These are phyloP conservation scores for Martes flavigula DNA, from an alignment of 2,797 vertebrate genomes.

Conservation along the genomic window DNA sequence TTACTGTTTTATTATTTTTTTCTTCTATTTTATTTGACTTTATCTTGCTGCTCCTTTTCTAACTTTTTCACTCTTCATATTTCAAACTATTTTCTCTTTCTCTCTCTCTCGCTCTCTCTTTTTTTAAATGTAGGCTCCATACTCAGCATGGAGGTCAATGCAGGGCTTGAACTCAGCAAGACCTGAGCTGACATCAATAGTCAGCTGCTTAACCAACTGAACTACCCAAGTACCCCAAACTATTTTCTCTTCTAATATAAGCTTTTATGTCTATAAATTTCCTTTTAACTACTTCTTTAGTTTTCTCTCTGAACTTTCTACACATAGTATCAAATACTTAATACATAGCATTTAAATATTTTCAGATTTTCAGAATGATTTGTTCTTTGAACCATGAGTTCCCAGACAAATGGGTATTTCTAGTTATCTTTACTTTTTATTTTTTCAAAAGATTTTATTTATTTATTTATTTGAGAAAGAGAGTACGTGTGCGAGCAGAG, in stretches of 20 bases:
- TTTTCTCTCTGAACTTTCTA: neutral
- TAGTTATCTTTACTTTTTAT: neutral
- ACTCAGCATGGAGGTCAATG: neutral
- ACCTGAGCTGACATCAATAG: neutral
- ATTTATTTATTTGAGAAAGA: neutral
- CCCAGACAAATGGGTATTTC: neutral
- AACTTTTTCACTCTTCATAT: neutral
- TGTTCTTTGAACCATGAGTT: neutral
- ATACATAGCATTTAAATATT: neutral
- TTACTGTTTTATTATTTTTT: constrained; percentile 1
- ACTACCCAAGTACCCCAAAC: neutral
- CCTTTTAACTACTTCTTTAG: neutral
- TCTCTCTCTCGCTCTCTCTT: neutral
- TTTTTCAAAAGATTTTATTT: neutral
- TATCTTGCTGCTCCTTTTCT: neutral
- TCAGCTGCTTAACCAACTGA: neutral
- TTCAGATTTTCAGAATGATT: neutral
- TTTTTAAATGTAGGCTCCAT: neutral
- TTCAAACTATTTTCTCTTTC: constrained; percentile 3
- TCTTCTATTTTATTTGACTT: neutral
- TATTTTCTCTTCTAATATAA: constrained; percentile 5
- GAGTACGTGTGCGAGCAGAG: neutral
- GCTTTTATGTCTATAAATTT: constrained; percentile 2
- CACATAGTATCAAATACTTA: neutral
- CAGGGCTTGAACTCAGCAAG: neutral